Evolutionary conservation across 2,888 invertebrate species (phyloP), one percentile per base, ranked within the genome.

Genomic region (Meteorus cinctellus): DNA sequence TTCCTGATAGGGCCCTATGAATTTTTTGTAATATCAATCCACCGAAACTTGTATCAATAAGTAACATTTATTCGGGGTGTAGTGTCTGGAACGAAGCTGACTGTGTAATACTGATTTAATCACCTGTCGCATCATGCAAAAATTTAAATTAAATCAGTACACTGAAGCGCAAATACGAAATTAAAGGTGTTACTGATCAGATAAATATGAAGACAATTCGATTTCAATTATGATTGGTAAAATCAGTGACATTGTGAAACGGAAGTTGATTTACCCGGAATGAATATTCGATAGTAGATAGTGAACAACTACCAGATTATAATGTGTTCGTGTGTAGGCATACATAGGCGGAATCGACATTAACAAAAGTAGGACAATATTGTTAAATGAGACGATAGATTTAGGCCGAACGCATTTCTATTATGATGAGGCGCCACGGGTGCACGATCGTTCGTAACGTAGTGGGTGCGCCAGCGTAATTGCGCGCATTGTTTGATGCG

Each of bases 311-410:
- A 19, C 19, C 8, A n/a, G 55, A n/a, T 3, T 48, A 48, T 48
- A 45, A 19, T 5, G 24, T 45, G 24, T 27, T 19, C 5, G 67
- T 27, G 19, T 36, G 36, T 14, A 48, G 16, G 27, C 24, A 67
- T 67, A 27, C 34, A n/a, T 19, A 48, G 48, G 10, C 12, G 27
- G 12, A 45, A 14, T 68, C 29, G 8, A 29, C 41, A 71, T 24
- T 78, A 81, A 82, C 85, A 88, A 86, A 87, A 88, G 86, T 88
- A 83, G 86, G 84, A 88, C 88, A 88, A 88, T 88, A 87, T 88
- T 87, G 86, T 85, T 86, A 88, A 88, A 88, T 88, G 88, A 88
- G 87, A 87, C 84, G 86, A 85, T 86, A 83, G 85, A 88, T 87
- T 88, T 86, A 85, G 82, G 77, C 79, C 72, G 78, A 67, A 77